Percentiles rank a stretch among this genome's conserved stretches.
These are phyloP conservation scores for Tonatia bakeri DNA, from an alignment of 2,113 vertebrate species.

Conservation along the genomic window DNA sequence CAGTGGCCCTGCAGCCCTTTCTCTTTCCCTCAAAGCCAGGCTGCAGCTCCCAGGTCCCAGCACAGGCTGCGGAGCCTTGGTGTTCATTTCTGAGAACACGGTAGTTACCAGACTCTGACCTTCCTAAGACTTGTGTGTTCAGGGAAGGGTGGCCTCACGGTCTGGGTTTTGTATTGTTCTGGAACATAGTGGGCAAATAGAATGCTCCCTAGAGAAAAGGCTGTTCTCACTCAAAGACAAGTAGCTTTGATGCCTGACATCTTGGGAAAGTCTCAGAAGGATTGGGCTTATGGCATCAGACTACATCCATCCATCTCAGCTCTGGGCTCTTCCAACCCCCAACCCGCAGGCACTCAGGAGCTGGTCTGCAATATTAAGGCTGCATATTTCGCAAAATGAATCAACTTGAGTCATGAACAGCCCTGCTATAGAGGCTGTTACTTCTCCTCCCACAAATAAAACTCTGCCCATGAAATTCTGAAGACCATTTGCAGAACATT, in stretches of 20 bases:
- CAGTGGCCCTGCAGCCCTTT: background rate
- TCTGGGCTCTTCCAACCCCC: background rate
- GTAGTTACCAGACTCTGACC: background rate
- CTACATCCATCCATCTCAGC: background rate
- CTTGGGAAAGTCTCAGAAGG: background rate
- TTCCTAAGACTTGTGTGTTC: background rate
- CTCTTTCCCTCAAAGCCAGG: background rate
- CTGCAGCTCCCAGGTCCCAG: background rate
- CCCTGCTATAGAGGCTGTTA: background rate
- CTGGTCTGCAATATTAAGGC: background rate
- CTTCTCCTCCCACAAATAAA: background rate
- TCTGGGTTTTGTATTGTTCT: background rate
- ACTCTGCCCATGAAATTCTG: background rate
- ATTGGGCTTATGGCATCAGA: background rate
- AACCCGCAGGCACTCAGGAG: background rate
- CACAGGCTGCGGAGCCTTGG: background rate
- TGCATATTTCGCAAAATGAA: background rate
- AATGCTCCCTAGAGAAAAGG: background rate
- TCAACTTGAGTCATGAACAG: background rate
- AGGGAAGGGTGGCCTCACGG: background rate
- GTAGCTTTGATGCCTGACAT: background rate
- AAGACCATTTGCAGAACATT: background rate
- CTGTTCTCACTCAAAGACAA: constrained; percentile 1
- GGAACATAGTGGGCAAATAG: background rate
- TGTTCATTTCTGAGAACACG: background rate